These are phyloP conservation scores for Meandrina meandrites DNA, from an alignment of 92 coral and sea anemone species.

Conservation along the genomic window DNA sequence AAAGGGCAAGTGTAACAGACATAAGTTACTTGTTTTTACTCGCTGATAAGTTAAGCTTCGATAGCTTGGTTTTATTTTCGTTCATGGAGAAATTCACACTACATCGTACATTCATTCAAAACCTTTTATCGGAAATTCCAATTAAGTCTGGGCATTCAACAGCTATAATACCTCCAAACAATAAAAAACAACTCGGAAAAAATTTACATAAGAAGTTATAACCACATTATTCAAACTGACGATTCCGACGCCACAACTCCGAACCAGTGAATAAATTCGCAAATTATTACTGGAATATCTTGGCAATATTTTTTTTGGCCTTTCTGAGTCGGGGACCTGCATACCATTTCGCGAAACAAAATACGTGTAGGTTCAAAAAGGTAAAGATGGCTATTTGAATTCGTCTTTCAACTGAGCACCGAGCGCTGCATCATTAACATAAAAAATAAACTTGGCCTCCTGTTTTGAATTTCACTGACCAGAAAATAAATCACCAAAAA, in stretches of 20 bases:
- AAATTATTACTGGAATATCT: neutral
- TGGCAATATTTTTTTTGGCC: no score
- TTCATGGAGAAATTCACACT: neutral
- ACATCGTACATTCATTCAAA: neutral
- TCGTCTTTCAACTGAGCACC: slow-evolving; percentile 1
- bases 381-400: neutral
- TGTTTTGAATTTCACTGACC: slow-evolving; percentile 30
- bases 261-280: slow-evolving; percentile 6
- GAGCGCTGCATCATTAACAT: slow-evolving; percentile 26
- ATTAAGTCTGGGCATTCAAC: slow-evolving; percentile 62
- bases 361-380: neutral
- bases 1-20: neutral
- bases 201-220: slow-evolving; percentile 72
- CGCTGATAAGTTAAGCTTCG: neutral
- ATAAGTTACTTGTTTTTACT: neutral
- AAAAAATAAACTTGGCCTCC: slow-evolving; percentile 14
- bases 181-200: slow-evolving; percentile 58
- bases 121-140: slow-evolving; percentile 44
- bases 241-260: slow-evolving; percentile 33
- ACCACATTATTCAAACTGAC: slow-evolving; percentile 34
- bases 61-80: no score
- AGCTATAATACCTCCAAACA: slow-evolving; percentile 59
- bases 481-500: neutral
- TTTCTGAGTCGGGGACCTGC: neutral
- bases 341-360: neutral